Evolutionary conservation across 1,140 invertebrate species (phyloP).

Genomic region (Drosophila sturtevanti): DNA sequence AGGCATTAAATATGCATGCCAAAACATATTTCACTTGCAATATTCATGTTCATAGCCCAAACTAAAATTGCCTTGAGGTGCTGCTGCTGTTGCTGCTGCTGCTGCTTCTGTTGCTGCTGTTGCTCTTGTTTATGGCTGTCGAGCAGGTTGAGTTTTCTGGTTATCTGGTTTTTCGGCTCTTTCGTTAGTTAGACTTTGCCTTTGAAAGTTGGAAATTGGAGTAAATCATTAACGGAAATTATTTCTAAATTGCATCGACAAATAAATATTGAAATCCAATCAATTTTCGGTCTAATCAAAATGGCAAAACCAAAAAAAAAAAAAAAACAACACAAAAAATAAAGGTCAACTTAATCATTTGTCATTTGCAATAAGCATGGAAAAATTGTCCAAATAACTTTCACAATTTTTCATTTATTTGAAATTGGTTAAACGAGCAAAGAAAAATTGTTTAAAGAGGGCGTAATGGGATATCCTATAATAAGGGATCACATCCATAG

Average conservation of each 20-base stretch:
- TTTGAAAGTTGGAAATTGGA: constrained; percentile 28
- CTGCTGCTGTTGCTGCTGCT: constrained; percentile 6
- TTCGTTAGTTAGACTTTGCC: constrained; percentile 31
- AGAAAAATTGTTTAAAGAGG: too few species aligned
- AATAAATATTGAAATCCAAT: constrained; percentile 8
- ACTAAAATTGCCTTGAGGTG: constrained; percentile 42
- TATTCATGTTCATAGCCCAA: constrained; percentile 46
- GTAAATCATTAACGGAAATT: constrained; percentile 14
- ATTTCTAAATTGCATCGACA: constrained; percentile 14
- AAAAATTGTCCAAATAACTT: neutral
- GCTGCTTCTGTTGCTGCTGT: constrained; percentile 16
- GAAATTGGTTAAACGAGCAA: neutral
- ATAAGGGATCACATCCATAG: too few species aligned
- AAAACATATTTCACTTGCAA: constrained; percentile 71
- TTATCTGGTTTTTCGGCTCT: constrained; percentile 20
- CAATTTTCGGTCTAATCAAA: neutral
- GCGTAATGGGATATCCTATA: too few species aligned
- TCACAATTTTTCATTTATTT: neutral
- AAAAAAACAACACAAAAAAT: too few species aligned
- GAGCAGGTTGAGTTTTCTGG: neutral
- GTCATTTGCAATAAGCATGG: neutral
- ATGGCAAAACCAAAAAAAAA: neutral
- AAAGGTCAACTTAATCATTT: constrained; percentile 8
- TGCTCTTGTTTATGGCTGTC: constrained; percentile 17
- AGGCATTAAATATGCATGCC: constrained; percentile 71